Evolutionary conservation across 2,797 vertebrate genomes (phyloP).

Genomic region (Novumbra hubbsi): DNA sequence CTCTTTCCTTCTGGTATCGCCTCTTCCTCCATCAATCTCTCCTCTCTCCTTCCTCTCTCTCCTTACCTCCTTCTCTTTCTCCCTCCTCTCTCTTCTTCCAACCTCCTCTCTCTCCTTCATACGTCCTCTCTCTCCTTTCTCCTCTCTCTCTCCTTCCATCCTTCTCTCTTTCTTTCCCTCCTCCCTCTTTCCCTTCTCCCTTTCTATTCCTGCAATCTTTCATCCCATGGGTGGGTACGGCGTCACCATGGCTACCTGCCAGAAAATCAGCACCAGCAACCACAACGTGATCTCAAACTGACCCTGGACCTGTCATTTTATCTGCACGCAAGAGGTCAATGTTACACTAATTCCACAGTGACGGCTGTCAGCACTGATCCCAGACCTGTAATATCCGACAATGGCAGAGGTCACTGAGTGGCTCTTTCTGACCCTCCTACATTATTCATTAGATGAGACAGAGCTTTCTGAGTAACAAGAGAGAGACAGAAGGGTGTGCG

Average conservation of each 20-base stretch:
- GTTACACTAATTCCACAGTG: constrained; percentile 16
- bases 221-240: constrained; percentile 4
- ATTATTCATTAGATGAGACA: constrained; percentile 59
- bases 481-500: background rate
- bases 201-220: background rate
- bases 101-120: background rate
- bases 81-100: background rate
- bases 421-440: constrained; percentile 21
- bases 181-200: constrained; percentile 21
- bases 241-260: constrained; percentile 60
- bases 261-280: constrained; percentile 34
- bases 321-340: constrained; percentile 33
- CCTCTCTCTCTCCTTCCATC: constrained; percentile 10
- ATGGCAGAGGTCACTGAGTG: constrained; percentile 32
- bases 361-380: constrained; percentile 45
- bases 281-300: background rate
- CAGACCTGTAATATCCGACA: constrained; percentile 55
- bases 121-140: constrained; percentile 10
- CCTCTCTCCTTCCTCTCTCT: constrained; percentile 2
- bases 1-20: constrained; percentile 20
- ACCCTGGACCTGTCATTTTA: constrained; percentile 29
- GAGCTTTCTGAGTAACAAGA: background rate
- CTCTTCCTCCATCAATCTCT: constrained; percentile 11
- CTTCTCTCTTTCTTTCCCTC: background rate
- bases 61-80: constrained; percentile 8